These are phyloP conservation scores for Chiloscyllium punctatum DNA, from an alignment of 2,797 vertebrate species.

Conservation along the genomic window DNA sequence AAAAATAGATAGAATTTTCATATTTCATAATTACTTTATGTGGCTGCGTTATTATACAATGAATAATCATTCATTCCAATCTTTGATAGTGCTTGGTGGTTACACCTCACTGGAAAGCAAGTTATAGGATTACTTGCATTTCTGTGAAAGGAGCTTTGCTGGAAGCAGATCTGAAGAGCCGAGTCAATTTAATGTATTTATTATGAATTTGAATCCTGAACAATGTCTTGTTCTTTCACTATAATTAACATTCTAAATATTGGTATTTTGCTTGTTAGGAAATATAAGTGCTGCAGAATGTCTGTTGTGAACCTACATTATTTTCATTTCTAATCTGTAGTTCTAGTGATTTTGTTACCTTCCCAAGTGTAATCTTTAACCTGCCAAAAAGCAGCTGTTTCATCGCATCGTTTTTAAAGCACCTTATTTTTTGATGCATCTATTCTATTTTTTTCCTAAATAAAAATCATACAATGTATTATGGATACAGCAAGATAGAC, in stretches of 20 bases:
- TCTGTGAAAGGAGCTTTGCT: neutral
- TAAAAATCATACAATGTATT: neutral
- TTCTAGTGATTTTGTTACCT: neutral
- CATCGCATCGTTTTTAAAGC: neutral
- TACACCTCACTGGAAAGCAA: neutral
- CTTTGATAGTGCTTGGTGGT: neutral
- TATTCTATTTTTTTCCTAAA: neutral
- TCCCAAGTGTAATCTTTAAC: neutral
- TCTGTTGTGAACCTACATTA: neutral
- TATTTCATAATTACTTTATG: slow-evolving; percentile 17
- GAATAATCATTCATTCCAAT: neutral
- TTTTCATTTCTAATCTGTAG: neutral
- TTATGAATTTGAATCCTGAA: neutral
- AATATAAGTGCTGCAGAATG: neutral
- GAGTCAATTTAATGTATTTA: neutral
- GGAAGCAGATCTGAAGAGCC: neutral
- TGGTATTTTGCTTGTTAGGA: neutral
- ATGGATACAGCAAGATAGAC: neutral
- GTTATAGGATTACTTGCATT: neutral
- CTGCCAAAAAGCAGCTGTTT: slow-evolving; percentile 12
- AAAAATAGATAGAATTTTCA: neutral
- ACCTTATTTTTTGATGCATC: neutral
- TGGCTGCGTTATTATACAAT: neutral
- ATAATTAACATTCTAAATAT: neutral
- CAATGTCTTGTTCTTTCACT: neutral